A percentile compares a stretch with the other conserved stretches of the same genome.
phyloP scores from a whole-genome alignment of 2,113 vertebrate species.

The Actenoides lindsayi region DNA sequence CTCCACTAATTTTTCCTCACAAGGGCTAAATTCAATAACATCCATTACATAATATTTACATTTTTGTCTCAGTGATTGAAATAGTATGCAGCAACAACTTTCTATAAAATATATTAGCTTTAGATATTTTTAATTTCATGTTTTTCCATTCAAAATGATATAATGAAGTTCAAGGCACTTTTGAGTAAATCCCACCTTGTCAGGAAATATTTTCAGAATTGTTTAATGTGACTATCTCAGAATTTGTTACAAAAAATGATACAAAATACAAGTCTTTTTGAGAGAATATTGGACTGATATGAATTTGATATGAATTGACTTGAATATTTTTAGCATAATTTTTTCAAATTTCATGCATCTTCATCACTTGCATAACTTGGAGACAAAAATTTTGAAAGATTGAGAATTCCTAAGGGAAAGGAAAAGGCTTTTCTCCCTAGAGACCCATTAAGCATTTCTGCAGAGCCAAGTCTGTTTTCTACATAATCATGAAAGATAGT shows the following conservation, averaged over 20 bases:
- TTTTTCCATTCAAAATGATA: not conserved
- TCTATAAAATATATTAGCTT: not conserved
- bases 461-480: not conserved
- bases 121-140: not conserved
- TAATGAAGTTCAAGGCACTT: not conserved
- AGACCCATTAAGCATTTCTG: not conserved
- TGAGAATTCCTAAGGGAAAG: not conserved
- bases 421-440: not conserved
- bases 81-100: not conserved
- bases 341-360: not conserved
- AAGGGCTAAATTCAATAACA: not conserved
- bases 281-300: too few species aligned
- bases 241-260: not conserved
- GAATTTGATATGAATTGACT: not conserved
- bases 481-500: not conserved
- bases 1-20: not conserved
- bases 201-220: not conserved
- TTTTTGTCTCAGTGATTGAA: not conserved
- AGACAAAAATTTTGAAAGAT: not conserved
- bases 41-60: not conserved
- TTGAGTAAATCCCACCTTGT: not conserved
- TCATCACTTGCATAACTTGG: not conserved
- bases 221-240: not conserved
- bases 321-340: not conserved
- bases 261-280: not conserved